Percentiles rank a stretch among this genome's conserved stretches.
These are phyloP conservation scores for Phortica variegata DNA, from an alignment of 1,140 invertebrate genomes.

Conservation along the genomic window DNA sequence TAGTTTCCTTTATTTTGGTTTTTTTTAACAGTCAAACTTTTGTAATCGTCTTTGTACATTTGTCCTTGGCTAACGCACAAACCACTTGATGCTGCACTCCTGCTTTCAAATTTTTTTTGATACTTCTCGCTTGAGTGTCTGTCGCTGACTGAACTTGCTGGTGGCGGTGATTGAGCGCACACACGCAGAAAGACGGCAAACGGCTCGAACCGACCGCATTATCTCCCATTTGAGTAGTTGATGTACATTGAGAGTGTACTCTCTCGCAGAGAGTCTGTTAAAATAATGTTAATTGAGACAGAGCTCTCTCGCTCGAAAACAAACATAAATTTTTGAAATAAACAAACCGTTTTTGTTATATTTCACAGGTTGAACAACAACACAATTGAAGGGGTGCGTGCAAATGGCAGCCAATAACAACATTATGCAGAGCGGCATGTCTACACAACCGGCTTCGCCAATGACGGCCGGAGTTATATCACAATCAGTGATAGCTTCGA, in stretches of 20 bases:
- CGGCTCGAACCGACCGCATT: background rate
- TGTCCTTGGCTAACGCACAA: too few species aligned
- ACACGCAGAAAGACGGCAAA: too few species aligned
- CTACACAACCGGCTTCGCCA: slow-evolving; percentile 13
- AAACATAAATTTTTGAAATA: slow-evolving; percentile 29
- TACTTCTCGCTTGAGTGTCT: slow-evolving; percentile 45
- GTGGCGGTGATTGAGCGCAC: slow-evolving; percentile 20
- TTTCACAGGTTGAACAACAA: too few species aligned
- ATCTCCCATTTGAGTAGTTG: too few species aligned
- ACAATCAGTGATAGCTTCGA: slow-evolving; percentile 46
- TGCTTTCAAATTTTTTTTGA: slow-evolving; percentile 22
- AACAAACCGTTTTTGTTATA: slow-evolving; percentile 20
- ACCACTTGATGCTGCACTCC: slow-evolving; percentile 18
- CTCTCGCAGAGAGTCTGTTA: too few species aligned
- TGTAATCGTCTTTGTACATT: too few species aligned
- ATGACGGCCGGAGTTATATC: slow-evolving; percentile 17
- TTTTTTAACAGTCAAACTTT: too few species aligned
- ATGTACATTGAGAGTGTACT: too few species aligned
- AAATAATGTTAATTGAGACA: too few species aligned
- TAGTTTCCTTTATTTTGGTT: too few species aligned
- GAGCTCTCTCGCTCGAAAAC: slow-evolving; percentile 1
- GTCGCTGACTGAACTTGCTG: slow-evolving; percentile 35
- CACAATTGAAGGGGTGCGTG: too few species aligned
- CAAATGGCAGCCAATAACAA: slow-evolving; percentile 49
- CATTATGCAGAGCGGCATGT: slow-evolving; percentile 39